Percentiles rank a stretch among this genome's conserved stretches.
These are phyloP conservation scores for Dicyrtoma fusca DNA, from an alignment of 2,888 invertebrate genomes.

Conservation along the genomic window DNA sequence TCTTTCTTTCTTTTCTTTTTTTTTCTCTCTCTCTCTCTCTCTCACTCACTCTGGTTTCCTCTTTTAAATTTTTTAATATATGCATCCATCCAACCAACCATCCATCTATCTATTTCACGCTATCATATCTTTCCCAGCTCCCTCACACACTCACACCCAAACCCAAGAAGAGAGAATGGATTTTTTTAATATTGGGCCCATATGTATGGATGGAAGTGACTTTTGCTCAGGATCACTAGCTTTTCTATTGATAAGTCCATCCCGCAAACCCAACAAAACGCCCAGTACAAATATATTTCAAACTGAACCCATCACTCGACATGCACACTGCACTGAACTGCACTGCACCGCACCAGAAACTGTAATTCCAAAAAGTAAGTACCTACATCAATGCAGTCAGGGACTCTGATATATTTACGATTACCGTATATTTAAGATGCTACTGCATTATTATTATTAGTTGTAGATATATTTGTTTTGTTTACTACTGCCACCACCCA, in stretches of 20 bases:
- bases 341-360: no score
- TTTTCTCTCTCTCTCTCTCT: slow-evolving; percentile 15
- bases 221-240: slow-evolving; percentile 4
- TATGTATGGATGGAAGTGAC: slow-evolving; percentile 21
- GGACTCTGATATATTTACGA: no score
- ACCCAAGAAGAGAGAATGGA: slow-evolving; percentile 14
- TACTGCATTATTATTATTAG: no score
- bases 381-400: no score
- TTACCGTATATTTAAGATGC: no score
- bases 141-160: slow-evolving; percentile 12
- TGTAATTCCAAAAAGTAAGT: no score
- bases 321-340: no score
- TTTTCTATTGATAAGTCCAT: not conserved
- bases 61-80: slow-evolving; percentile 36
- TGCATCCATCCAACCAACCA: slow-evolving; percentile 28
- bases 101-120: slow-evolving; percentile 35
- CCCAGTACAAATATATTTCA: slow-evolving; percentile 13
- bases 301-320: no score
- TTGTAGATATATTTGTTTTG: no score
- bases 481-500: no score
- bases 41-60: slow-evolving; percentile 21
- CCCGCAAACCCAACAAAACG: no score
- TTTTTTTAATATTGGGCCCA: slow-evolving; percentile 20
- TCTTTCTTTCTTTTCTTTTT: slow-evolving; percentile 13
- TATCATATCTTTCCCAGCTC: slow-evolving; percentile 28